phyloP scores from a whole-genome alignment of 2,888 invertebrate genomes.

The Therioaphis trifolii region DNA sequence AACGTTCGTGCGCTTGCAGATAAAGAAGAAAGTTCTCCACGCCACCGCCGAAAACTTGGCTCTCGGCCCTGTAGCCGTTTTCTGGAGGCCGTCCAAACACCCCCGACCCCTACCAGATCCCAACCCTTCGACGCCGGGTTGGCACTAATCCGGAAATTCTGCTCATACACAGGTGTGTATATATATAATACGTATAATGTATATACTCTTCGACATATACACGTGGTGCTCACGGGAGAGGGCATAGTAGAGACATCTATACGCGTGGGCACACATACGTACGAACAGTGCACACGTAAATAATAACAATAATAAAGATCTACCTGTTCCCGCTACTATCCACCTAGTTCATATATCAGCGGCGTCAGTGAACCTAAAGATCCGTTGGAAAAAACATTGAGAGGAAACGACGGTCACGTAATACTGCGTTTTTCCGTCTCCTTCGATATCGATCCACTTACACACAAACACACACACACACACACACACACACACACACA shows the following conservation, averaged over 20 bases:
- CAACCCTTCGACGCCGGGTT: neutral
- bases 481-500: too few relatives aligned
- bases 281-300: too few relatives aligned
- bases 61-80: neutral
- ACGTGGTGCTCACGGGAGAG: neutral
- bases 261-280: neutral
- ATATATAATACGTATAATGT: neutral
- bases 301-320: neutral
- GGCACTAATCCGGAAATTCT: constrained; percentile 18
- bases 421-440: too few relatives aligned
- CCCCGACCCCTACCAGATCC: neutral
- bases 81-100: constrained; percentile 17
- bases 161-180: too few relatives aligned
- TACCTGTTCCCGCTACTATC: neutral
- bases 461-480: too few relatives aligned
- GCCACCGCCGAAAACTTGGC: constrained; percentile 13
- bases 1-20: neutral
- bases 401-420: too few relatives aligned
- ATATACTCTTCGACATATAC: too few relatives aligned
- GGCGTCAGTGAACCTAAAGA: too few relatives aligned
- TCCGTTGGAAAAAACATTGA: too few relatives aligned
- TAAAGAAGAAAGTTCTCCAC: constrained; percentile 14
- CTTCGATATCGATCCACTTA: too few relatives aligned
- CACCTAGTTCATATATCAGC: neutral
- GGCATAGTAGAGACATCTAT: neutral